Evolutionary conservation across 2,797 vertebrate species (phyloP), one percentile per base, ranked within the genome.

Genomic region (Acanthurus tractus): DNA sequence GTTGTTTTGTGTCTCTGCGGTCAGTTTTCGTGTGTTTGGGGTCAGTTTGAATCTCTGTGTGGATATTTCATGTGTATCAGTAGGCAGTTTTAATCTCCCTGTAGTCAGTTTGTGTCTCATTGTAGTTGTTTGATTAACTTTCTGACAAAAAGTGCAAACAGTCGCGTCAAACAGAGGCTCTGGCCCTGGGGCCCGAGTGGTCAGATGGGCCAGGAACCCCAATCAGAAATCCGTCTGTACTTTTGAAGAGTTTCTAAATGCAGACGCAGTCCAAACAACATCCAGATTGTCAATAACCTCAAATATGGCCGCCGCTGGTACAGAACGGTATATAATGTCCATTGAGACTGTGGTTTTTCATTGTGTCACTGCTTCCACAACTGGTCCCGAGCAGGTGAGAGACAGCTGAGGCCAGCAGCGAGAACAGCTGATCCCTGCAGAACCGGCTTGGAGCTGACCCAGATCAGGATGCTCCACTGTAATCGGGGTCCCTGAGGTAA

Each of bases 401-500:
- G 87, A 90, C 93, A 93, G 92, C 92, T 94, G 94, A 93, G 91
- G 81, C 89, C 63, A 57, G 76, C 74, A 62, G 82, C 1, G 42
- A 71, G 74, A 91, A 90, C 89, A 91, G 89, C 90, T 90, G 89
- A 92, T 91, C 84, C 86, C 83, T 76, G 86, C 88, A 85, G 88
- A 89, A 89, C 82, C 87, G 46, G 83, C 86, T 81, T 80, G 56
- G 79, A 89, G 81, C 86, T 84, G 89, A 89, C 92, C 93, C 90
- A 92, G 90, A 91, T 89, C 92, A 89, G 84, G 85, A 65, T 38
- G 83, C 86, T 82, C 84, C 76, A 55, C 85, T 86, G 86, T 92
- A 92, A 92, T 89, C 87, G 55, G 65, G 76, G 74, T 92, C 92
- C 92, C 90, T 65, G 85, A 89, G 90, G 90, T 93, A 91, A 94